Evolutionary conservation across 2,888 invertebrate genomes (phyloP).

Genomic region (Sinohyriopsis cumingii): DNA sequence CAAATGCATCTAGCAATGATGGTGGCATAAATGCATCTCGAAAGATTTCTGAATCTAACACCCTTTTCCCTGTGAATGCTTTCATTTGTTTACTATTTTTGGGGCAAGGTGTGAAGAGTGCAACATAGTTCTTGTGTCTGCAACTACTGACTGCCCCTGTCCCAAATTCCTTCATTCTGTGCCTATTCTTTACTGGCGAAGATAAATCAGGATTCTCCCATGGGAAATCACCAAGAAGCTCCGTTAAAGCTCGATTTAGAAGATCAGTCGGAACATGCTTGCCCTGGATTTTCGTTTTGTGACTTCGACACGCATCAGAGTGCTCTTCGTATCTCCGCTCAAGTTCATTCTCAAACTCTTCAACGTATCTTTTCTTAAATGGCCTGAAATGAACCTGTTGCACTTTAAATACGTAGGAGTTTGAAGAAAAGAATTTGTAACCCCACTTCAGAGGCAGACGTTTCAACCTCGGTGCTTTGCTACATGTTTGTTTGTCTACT

Average conservation of each 20-base stretch:
- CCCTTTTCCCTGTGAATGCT: constrained; percentile 55
- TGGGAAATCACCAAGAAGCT: constrained; percentile 56
- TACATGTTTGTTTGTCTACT: constrained; percentile 14
- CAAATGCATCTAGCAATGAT: constrained; percentile 45
- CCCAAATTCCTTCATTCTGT: constrained; percentile 8
- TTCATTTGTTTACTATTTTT: constrained; percentile 36
- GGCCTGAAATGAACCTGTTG: constrained; percentile 45
- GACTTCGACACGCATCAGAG: not conserved
- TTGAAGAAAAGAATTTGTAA: constrained; percentile 56
- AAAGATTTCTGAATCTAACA: constrained; percentile 59
- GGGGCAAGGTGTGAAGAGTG: constrained; percentile 53
- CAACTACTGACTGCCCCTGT: not conserved
- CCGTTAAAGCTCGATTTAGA: constrained; percentile 51
- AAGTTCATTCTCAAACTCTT: constrained; percentile 59
- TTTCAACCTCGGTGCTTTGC: constrained; percentile 21
- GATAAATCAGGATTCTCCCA: constrained; percentile 58
- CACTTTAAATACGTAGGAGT: constrained; percentile 25
- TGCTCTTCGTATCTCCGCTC: constrained; percentile 30
- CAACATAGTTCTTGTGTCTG: constrained; percentile 39
- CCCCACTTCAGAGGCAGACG: constrained; percentile 53
- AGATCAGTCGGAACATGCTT: constrained; percentile 32
- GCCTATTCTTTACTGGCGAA: constrained; percentile 52
- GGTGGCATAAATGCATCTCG: constrained; percentile 56
- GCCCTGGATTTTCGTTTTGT: constrained; percentile 5
- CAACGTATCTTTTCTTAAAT: constrained; percentile 55